Base-by-base conservation (phyloP, 2,113 vertebrate genomes). In the Channa maculata region DNA sequence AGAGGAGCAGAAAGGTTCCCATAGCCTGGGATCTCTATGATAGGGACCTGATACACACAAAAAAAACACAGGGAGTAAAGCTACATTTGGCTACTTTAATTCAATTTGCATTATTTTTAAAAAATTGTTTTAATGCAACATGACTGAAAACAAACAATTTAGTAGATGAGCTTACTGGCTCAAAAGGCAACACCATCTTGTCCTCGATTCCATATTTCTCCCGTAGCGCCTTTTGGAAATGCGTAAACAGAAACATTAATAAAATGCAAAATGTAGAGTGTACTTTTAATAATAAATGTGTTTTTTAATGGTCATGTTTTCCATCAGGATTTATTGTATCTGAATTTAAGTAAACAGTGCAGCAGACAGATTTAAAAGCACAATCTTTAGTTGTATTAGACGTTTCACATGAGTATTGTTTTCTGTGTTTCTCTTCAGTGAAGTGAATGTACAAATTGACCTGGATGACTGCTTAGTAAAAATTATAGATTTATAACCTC, bases 131-230 rank as follows among this genome's bases (percentile, higher is more conserved):
- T 11, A 54, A 8, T 36, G 3, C 9, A 61, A 33, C 6, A 3
- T 4, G 14, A 71, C 2, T 37, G 3, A 46, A 37, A 62, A 36
- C n/a, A 58, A 59, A 59, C 1, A 52, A 0, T 0, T 0, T 3
- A 54, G 11, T 5, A 77, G 33, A 52, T 6, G 2, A 51, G 86
- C 95, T 96, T 82, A 99, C 98, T 53, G 98, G 97, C 72, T 99
- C 98, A 71, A 97, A 99, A 0, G 97, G 97, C 77, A 99, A 84
- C 55, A 98, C 97, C 98, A 98, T 99, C 58, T 96, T 96, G 94
- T 99, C 97, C 78, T 93, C 95, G 69, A 99, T 98, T 64, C 96
- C 96, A 33, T 97, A 99, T 61, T 99, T 99, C 80, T 93, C 91
- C 83, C 98, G 94, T 41, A 99, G 80, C 43, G 97, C 96, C 97